Conservation (phyloP, 2,113 vertebrate genomes). For the Sander lucioperca region DNA sequence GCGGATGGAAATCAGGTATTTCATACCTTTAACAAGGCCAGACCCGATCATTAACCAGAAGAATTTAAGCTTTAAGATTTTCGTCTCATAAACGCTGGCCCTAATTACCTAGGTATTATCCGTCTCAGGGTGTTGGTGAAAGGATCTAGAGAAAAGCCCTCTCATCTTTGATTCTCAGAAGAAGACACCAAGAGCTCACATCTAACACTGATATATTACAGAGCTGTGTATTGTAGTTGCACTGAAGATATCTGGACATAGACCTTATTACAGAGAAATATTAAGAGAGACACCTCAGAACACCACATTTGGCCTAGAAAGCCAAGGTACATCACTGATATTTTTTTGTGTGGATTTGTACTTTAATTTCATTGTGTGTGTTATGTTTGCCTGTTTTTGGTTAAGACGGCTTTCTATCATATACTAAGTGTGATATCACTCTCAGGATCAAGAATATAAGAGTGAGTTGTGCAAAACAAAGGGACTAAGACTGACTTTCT, state of each 20-base stretch:
- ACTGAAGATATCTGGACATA: background rate
- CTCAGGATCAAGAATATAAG: background rate
- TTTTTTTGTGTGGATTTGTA: background rate
- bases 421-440: too few relatives aligned
- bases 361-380: background rate
- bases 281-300: background rate
- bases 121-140: background rate
- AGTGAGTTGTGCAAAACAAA: background rate
- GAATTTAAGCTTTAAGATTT: constrained; percentile 7
- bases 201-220: background rate
- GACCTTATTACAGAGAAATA: background rate
- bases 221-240: background rate
- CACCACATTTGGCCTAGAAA: background rate
- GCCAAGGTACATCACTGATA: background rate
- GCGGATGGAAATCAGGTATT: constrained; percentile 49
- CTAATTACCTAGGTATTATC: constrained; percentile 3
- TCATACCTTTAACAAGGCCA: constrained; percentile 48
- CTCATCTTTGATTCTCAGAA: constrained; percentile 5
- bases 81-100: background rate
- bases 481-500: background rate
- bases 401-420: too few relatives aligned
- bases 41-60: constrained; percentile 23
- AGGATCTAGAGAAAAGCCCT: background rate
- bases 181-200: background rate
- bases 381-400: too few relatives aligned